Evolutionary conservation across 2,888 invertebrate species (phyloP), one percentile per base, ranked within the genome.

Genomic region (Danaus chrysippus): DNA sequence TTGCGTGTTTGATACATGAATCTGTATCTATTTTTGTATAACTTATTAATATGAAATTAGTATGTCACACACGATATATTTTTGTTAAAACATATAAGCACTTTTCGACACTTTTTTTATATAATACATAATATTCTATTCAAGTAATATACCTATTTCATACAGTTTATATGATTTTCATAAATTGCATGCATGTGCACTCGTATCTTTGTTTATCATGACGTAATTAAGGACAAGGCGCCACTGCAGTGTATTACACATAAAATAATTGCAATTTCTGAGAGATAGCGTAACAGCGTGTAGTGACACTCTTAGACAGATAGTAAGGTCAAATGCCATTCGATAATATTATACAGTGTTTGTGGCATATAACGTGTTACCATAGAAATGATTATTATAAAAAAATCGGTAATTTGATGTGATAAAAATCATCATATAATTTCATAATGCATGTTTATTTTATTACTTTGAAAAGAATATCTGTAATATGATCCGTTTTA

Each of bases 281-380:
- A 76, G 74, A 71, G 52, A 67, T 61, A 75, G 76, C 78, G 77
- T 82, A 83, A 85, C 78, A 73, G 77, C 83, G 70, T 84, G 83
- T 85, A 79, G 60, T 76, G 81, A 80, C 83, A 84, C 83, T 82
- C 76, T 67, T 72, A 67, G 59, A 64, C 59, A 69, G 85, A 84
- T 85, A 84, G 72, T 61, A 42, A 70, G 72, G 84, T 82, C 82
- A 84, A 79, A 77, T 78, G 84, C 79, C 81, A 76, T 72, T 71
- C 71, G 72, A 71, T 71, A 71, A 66, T 62, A 41, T 43, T 34
- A 54, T 69, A 64, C 23, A 3, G 23, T 34, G 6, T 34, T 34
- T 34, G 23, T 34, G 23, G 23, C 62, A 66, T 56, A 54, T 62
- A 62, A 60, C 59, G 57, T 57, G 64, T 65, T 64, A 64, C 60